Conservation (phyloP, 2,113 vertebrate species). For the Oxyura jamaicensis region DNA sequence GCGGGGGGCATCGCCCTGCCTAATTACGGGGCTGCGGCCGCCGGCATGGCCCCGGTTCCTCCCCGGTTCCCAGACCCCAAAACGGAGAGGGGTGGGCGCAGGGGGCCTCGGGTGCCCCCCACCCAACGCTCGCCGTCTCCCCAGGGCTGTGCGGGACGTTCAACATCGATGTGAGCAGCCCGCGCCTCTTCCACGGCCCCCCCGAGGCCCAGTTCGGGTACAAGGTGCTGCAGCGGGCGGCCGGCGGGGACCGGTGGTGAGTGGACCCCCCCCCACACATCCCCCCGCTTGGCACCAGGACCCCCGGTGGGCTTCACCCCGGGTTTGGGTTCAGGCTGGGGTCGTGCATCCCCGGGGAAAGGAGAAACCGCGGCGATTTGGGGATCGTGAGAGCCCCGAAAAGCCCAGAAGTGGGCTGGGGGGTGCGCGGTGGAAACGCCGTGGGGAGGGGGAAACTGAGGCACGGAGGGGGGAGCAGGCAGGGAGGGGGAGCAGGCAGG, state of each 20-base stretch:
- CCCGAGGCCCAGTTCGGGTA: constrained; percentile 88
- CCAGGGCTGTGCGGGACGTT: constrained; percentile 84
- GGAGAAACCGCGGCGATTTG: not conserved
- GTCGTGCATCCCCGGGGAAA: too few relatives aligned
- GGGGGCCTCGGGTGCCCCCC: not conserved
- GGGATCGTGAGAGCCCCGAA: too few relatives aligned
- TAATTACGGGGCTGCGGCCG: not conserved
- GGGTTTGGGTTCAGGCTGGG: too few relatives aligned
- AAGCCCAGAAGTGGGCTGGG: too few relatives aligned
- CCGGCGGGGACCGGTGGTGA: constrained; percentile 83
- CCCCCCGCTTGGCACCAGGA: not conserved
- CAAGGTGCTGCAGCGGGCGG: constrained; percentile 86
- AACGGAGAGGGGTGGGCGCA: too few relatives aligned
- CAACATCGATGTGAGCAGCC: constrained; percentile 85
- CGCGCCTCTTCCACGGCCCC: constrained; percentile 84
- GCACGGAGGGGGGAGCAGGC: too few relatives aligned
- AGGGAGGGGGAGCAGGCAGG: not conserved
- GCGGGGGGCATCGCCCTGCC: not conserved
- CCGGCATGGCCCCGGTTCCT: too few relatives aligned
- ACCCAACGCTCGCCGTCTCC: not conserved
- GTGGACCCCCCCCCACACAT: too few relatives aligned
- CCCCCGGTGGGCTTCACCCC: too few relatives aligned
- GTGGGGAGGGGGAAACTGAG: too few relatives aligned
- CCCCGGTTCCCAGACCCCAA: too few relatives aligned
- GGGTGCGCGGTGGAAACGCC: too few relatives aligned